Percentiles rank a stretch among this genome's conserved stretches.
Conservation (phyloP, 2,113 vertebrate species). For the Uria aalge region DNA sequence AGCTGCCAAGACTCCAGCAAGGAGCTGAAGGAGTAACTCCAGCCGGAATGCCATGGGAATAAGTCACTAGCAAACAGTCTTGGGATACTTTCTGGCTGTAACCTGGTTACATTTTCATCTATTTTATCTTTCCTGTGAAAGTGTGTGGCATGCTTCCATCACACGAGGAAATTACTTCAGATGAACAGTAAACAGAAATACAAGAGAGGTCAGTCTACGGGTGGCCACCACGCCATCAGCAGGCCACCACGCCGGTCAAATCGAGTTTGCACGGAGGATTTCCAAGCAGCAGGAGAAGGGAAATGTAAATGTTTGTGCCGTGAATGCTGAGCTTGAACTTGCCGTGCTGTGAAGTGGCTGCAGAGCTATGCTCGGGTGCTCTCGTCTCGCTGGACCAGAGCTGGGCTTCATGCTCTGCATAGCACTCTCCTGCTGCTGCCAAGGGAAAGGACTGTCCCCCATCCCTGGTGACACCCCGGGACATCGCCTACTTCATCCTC, state of each 20-base stretch:
- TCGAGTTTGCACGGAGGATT: not conserved
- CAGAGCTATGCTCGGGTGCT: not conserved
- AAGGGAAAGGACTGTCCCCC: no score
- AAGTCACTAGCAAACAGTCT: not conserved
- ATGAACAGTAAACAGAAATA: not conserved
- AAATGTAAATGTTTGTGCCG: not conserved
- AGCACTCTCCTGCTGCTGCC: not conserved
- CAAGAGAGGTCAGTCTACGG: not conserved
- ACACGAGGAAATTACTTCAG: not conserved
- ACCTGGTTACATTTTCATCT: not conserved
- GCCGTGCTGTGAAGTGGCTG: not conserved
- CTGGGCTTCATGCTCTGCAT: not conserved
- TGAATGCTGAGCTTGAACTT: not conserved
- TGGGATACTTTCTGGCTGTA: not conserved
- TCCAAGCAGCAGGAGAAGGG: not conserved
- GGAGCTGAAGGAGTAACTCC: not conserved
- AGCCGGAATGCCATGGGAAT: slow-evolving; percentile 11
- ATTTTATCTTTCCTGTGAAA: not conserved
- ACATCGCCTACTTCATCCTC: not conserved
- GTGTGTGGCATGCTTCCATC: fast-evolving
- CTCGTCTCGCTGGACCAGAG: not conserved
- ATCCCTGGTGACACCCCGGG: not conserved
- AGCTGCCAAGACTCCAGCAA: not conserved
- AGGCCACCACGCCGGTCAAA: not conserved
- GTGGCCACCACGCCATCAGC: not conserved